A percentile compares a stretch with the other conserved stretches of the same genome.
Evolutionary conservation across 2,888 invertebrate genomes (phyloP).

Genomic region (Eledone cirrhosa): DNA sequence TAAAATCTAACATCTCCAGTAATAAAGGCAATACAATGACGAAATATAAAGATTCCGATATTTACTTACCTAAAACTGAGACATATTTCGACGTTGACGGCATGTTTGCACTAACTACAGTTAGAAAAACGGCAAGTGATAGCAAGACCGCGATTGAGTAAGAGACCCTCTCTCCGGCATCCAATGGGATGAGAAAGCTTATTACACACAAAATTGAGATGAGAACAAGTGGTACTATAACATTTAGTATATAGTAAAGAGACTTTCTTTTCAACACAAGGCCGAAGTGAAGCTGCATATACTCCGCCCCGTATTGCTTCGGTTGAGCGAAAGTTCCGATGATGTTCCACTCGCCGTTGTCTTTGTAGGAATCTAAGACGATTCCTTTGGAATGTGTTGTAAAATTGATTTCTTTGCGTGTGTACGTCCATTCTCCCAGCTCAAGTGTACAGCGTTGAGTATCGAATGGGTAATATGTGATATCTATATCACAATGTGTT

Average conservation of each 20-base stretch:
- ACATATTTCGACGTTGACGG: constrained; percentile 40
- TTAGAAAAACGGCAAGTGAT: constrained; percentile 42
- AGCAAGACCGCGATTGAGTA: constrained; percentile 43
- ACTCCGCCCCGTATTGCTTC: constrained; percentile 11
- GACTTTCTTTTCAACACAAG: constrained; percentile 34
- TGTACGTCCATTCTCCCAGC: constrained; percentile 39
- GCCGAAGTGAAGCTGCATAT: constrained; percentile 29
- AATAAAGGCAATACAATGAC: too few species aligned
- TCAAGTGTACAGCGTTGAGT: constrained; percentile 34
- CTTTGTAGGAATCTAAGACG: constrained; percentile 35
- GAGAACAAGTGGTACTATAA: constrained; percentile 40
- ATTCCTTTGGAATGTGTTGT: constrained; percentile 31
- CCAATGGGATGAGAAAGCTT: constrained; percentile 40
- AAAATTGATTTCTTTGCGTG: constrained; percentile 35
- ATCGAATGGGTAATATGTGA: constrained; percentile 40
- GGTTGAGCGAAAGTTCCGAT: constrained; percentile 22
- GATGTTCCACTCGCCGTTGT: constrained; percentile 36
- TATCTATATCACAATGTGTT: constrained; percentile 37
- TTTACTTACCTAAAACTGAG: constrained; percentile 38
- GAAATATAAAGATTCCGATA: too few species aligned
- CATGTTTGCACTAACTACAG: constrained; percentile 40
- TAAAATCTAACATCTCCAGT: too few species aligned
- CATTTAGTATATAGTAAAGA: constrained; percentile 36
- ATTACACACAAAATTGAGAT: constrained; percentile 40
- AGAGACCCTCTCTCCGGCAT: constrained; percentile 42